Evolutionary conservation across 2,797 vertebrate species (phyloP), one percentile per base, ranked within the genome.

Genomic region (Amblyopsis hoosieri): DNA sequence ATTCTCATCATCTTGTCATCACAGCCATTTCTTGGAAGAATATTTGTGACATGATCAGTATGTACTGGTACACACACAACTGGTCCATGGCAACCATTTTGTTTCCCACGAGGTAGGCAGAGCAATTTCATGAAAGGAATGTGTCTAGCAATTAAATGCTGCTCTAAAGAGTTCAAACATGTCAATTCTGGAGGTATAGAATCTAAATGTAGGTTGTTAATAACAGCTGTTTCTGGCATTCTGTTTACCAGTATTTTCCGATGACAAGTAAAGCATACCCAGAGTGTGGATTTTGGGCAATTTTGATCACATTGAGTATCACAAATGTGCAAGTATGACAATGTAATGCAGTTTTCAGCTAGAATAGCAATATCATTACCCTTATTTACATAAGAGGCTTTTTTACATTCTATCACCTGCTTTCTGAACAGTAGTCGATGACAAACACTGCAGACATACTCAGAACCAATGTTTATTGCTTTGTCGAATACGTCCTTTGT

Each of bases 41-140:
- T 13, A 54, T 75, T 58, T 14, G 60, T 29, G 0, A 60, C 55
- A 15, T 55, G 23, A 14, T 14, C 17, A 13, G 56, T 49, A 52
- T 57, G 47, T 10, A 62, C 53, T 70, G 48, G 15, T 1, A 14
- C 48, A 50, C 15, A 6, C 14, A 11, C 23, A 0, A 69, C 29
- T 3, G 67, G 72, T 0, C 72, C 59, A 59, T 70, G 63, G 0
- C 51, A 31, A 0, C 49, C 67, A 14, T 66, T 59, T 2, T 75
- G 72, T 7, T 52, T 53, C 0, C 62, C 62, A 14, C 23, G 15
- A 6, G 67, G 67, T 9, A 75, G 48, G 13, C 58, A 48, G 10
- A 74, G 3, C 15, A 75, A 54, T 47, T 64, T 75, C 60, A 75
- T 58, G 0, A 74, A 74, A 31, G 62, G 61, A 7, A 69, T 69